These are phyloP conservation scores for Ginglymostoma cirratum DNA, from an alignment of 2,113 vertebrate species.

Conservation along the genomic window DNA sequence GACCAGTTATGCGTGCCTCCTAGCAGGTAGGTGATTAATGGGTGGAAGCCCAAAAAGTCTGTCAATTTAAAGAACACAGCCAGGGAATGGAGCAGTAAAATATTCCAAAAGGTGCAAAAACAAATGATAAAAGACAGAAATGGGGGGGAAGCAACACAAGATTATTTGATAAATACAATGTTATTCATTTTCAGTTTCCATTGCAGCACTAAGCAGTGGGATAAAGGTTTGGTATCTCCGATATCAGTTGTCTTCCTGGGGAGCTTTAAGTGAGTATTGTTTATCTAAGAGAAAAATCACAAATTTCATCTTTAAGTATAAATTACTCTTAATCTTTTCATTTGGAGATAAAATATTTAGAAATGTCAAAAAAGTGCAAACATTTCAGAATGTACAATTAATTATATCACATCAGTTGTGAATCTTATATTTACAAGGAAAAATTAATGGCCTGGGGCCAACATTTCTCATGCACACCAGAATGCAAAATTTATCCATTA, in stretches of 20 bases:
- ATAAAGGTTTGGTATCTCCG: background rate
- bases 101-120: background rate
- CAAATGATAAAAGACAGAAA: background rate
- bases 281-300: background rate
- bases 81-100: background rate
- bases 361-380: background rate
- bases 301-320: background rate
- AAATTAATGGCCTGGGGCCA: too few relatives aligned
- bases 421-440: background rate
- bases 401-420: background rate
- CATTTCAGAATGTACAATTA: background rate
- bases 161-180: background rate
- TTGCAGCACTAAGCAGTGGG: background rate
- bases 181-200: background rate
- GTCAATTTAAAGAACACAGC: background rate
- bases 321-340: background rate
- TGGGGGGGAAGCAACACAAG: background rate
- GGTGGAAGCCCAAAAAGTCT: background rate
- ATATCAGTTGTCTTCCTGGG: background rate
- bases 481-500: slow-evolving; percentile 46
- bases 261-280: background rate
- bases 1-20: background rate
- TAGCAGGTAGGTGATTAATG: background rate
- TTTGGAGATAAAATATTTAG: background rate
- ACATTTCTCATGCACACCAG: background rate